These are phyloP conservation scores for Rutilus rutilus DNA, from an alignment of 2,113 vertebrate genomes.

Conservation along the genomic window DNA sequence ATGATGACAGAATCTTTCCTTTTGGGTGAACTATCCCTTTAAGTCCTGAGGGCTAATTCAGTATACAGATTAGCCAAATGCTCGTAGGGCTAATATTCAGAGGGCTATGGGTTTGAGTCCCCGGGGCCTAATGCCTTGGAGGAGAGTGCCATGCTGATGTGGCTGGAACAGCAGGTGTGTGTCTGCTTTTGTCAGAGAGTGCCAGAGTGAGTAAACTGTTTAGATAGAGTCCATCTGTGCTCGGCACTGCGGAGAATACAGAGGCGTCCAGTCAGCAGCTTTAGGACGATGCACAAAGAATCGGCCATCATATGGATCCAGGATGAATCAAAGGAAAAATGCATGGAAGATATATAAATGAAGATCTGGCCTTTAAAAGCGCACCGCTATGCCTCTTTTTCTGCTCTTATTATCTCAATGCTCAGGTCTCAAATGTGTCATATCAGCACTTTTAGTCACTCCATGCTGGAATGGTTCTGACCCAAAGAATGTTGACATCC, in stretches of 20 bases:
- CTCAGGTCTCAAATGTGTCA: neutral
- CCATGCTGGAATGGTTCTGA: neutral
- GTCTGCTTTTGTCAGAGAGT: conserved; percentile 49
- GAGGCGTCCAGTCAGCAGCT: conserved; percentile 53
- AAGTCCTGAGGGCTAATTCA: neutral
- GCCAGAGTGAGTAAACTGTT: conserved; percentile 60
- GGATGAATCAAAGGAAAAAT: neutral
- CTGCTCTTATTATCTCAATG: neutral
- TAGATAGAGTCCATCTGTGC: conserved; percentile 57
- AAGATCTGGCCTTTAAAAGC: conserved; percentile 25
- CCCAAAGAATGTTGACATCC: conserved; percentile 30
- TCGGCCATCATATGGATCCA: conserved; percentile 1
- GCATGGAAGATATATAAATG: neutral
- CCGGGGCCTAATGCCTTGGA: conserved; percentile 19
- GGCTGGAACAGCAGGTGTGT: conserved; percentile 48
- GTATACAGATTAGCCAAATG: conserved; percentile 3
- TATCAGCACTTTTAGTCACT: conserved; percentile 5
- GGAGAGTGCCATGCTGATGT: conserved; percentile 47
- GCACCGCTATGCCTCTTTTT: neutral
- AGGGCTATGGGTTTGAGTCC: conserved; percentile 24
- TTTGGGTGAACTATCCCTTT: neutral
- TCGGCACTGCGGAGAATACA: conserved; percentile 40
- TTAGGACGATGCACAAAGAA: conserved; percentile 32
- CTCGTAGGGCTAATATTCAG: conserved; percentile 19
- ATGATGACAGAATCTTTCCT: neutral